These are phyloP conservation scores for Lepus oiostolus DNA, from an alignment of 2,797 vertebrate genomes.

Conservation along the genomic window DNA sequence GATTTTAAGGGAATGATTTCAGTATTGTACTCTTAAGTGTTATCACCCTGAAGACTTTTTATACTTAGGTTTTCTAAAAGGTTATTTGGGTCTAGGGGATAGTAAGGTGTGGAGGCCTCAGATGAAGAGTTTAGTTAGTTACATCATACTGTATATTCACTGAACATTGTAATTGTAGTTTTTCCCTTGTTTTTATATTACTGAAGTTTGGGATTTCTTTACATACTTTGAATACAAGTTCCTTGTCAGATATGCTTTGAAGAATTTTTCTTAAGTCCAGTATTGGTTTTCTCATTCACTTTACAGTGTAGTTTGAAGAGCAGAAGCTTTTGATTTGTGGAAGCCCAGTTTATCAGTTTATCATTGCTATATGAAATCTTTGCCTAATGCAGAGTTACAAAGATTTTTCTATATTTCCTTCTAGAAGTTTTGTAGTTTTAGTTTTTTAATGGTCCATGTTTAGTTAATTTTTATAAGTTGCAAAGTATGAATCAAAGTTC, in stretches of 20 bases:
- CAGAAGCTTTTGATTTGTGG: conserved; percentile 10
- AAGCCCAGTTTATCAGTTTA: neutral
- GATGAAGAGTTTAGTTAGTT: neutral
- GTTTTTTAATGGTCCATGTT: conserved; percentile 16
- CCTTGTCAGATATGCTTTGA: conserved; percentile 4
- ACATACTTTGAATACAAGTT: neutral
- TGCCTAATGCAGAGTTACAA: neutral
- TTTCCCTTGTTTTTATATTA: neutral
- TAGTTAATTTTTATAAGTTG: neutral
- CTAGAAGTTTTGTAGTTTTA: conserved; percentile 11
- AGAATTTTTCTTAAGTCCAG: neutral
- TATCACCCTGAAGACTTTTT: conserved; percentile 29
- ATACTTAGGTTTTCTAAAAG: neutral
- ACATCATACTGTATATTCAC: neutral
- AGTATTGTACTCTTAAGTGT: neutral
- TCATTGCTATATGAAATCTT: neutral
- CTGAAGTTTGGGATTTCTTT: conserved; percentile 26
- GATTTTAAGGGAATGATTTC: conserved; percentile 17
- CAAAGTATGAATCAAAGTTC: neutral
- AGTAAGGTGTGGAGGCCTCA: neutral
- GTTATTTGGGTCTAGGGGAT: neutral
- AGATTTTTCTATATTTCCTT: conserved; percentile 29
- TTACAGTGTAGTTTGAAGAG: neutral
- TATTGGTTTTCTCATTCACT: conserved; percentile 33
- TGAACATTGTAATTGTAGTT: neutral